Evolutionary conservation across 2,888 invertebrate species (phyloP).

Genomic region (Sinelater perroti): DNA sequence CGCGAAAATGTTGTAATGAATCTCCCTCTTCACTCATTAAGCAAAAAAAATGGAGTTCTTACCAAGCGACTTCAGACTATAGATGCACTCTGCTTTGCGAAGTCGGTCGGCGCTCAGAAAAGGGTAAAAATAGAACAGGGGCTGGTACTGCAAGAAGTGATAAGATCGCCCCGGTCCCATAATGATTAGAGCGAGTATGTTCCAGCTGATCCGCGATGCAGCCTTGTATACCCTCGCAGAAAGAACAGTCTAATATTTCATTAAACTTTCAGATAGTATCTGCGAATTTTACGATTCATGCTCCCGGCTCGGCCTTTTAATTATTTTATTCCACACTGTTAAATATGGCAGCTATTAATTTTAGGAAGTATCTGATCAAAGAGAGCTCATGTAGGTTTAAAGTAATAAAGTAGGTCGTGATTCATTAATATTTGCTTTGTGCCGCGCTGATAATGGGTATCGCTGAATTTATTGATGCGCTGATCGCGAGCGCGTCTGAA

Average conservation of each 20-base stretch:
- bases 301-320: constrained; percentile 37
- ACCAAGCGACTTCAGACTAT: no score
- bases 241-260: constrained; percentile 37
- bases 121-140: constrained; percentile 33
- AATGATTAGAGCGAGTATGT: constrained; percentile 33
- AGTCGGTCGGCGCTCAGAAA: constrained; percentile 18
- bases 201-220: constrained; percentile 35
- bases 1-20: no score
- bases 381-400: constrained; percentile 33
- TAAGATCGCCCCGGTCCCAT: constrained; percentile 30
- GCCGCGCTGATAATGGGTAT: constrained; percentile 25
- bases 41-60: no score
- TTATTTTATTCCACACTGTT: constrained; percentile 39
- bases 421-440: constrained; percentile 36
- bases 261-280: constrained; percentile 38
- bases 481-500: constrained; percentile 9
- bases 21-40: no score
- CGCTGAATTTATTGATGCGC: constrained; percentile 26
- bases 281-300: constrained; percentile 38
- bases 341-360: constrained; percentile 39
- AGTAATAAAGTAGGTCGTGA: constrained; percentile 33
- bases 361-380: constrained; percentile 36
- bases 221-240: constrained; percentile 37
- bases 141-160: constrained; percentile 21
- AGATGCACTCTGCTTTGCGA: no score